Percentiles rank a stretch among this genome's conserved stretches.
Evolutionary conservation across 2,113 vertebrate species (phyloP).

Genomic region (Cyrtonyx montezumae): DNA sequence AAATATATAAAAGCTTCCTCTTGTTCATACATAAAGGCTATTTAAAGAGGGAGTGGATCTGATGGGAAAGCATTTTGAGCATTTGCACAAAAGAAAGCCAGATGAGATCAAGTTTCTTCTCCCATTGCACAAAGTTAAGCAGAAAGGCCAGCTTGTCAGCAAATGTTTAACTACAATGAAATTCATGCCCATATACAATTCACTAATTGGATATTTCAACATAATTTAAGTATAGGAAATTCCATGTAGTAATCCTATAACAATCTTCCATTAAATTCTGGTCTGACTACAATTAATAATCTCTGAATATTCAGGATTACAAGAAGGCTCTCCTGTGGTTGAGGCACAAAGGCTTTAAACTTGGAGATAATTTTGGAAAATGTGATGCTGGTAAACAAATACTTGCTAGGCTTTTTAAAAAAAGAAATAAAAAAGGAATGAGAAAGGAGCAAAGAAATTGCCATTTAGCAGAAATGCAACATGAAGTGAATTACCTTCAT

Average conservation of each 20-base stretch:
- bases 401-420: conserved; percentile 13
- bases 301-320: conserved; percentile 31
- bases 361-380: conserved; percentile 45
- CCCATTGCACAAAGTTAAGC: conserved; percentile 73
- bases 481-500: conserved; percentile 61
- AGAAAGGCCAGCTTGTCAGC: conserved; percentile 83
- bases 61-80: conserved; percentile 81
- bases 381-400: conserved; percentile 43
- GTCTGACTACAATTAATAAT: conserved; percentile 53
- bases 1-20: not conserved
- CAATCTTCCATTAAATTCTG: conserved; percentile 21
- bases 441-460: not conserved
- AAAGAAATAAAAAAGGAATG: not conserved
- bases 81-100: conserved; percentile 78
- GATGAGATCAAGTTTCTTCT: conserved; percentile 81
- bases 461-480: conserved; percentile 30
- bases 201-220: conserved; percentile 62
- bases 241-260: conserved; percentile 22
- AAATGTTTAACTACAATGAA: conserved; percentile 82
- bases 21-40: conserved; percentile 37
- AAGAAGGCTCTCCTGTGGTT: not conserved
- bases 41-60: conserved; percentile 75
- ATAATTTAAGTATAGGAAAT: conserved; percentile 51
- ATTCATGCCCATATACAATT: conserved; percentile 77
- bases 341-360: conserved; percentile 25